A percentile compares a stretch with the other conserved stretches of the same genome.
phyloP scores from a whole-genome alignment of 2,113 vertebrate genomes.

The Garra rufa region DNA sequence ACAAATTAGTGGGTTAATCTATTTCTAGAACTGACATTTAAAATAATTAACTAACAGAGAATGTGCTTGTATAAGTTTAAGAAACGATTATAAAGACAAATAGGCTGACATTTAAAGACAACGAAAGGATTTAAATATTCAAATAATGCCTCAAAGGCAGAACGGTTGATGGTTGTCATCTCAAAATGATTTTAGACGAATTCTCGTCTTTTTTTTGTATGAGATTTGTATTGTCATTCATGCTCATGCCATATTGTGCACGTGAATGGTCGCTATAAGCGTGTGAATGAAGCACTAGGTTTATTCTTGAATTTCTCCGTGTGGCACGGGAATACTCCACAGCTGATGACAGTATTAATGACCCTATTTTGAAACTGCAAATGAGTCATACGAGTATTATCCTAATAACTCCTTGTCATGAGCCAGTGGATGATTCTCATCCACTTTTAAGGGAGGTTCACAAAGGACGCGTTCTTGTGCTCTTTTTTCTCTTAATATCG shows the following conservation, averaged over 20 bases:
- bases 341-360: background rate
- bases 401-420: background rate
- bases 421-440: background rate
- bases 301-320: conserved; percentile 21
- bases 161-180: background rate
- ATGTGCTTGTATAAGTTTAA: background rate
- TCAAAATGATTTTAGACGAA: background rate
- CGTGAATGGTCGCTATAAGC: background rate
- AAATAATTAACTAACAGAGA: background rate
- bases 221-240: conserved; percentile 25
- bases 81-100: background rate
- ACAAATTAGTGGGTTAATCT: background rate
- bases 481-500: background rate
- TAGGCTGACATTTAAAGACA: background rate
- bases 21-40: background rate
- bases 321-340: background rate
- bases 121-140: background rate
- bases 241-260: background rate
- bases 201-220: background rate
- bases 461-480: background rate
- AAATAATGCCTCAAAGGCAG: background rate
- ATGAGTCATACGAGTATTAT: conserved; percentile 9
- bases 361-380: background rate
- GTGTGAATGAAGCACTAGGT: conserved; percentile 14
- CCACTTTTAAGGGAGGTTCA: background rate